Percentiles rank a stretch among this genome's conserved stretches.
phyloP scores from a whole-genome alignment of 2,797 vertebrate species.

The Poecilia gillii region DNA sequence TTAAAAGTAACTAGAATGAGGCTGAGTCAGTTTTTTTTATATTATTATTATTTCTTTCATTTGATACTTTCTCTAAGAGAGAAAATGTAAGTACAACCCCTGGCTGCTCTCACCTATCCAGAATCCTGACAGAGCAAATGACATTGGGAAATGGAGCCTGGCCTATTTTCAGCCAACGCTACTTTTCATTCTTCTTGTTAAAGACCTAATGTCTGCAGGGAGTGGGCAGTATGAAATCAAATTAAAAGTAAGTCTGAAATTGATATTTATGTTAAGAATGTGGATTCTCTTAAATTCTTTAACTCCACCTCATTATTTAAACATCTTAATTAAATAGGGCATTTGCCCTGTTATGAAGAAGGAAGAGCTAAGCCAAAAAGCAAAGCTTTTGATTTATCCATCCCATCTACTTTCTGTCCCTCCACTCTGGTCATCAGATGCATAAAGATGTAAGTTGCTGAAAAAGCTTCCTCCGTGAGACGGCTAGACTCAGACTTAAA shows the following conservation, averaged over 20 bases:
- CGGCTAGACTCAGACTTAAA: not conserved
- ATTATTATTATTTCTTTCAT: constrained; percentile 17
- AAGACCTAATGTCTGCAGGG: constrained; percentile 34
- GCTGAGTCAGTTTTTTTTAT: constrained; percentile 6
- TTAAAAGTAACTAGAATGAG: constrained; percentile 39
- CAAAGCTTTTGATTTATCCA: not conserved
- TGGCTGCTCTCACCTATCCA: constrained; percentile 48
- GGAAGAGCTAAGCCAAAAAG: not conserved
- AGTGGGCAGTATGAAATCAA: constrained; percentile 22
- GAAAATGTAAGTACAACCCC: constrained; percentile 65
- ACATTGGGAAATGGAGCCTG: constrained; percentile 71
- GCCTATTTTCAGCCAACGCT: constrained; percentile 65
- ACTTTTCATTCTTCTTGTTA: constrained; percentile 50
- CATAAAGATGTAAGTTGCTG: not conserved
- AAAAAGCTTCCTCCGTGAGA: too few species aligned
- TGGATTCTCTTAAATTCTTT: constrained; percentile 25
- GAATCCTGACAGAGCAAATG: constrained; percentile 69
- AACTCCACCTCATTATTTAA: not conserved
- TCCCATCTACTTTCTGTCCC: not conserved
- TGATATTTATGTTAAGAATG: constrained; percentile 21
- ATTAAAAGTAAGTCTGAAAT: constrained; percentile 13
- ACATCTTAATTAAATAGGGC: not conserved
- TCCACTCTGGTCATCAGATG: not conserved
- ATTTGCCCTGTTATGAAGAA: not conserved
- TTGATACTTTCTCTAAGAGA: constrained; percentile 16